Evolutionary conservation across 2,113 vertebrate species (phyloP), one percentile per base, ranked within the genome.

Genomic region (Triplophysa dalaica): DNA sequence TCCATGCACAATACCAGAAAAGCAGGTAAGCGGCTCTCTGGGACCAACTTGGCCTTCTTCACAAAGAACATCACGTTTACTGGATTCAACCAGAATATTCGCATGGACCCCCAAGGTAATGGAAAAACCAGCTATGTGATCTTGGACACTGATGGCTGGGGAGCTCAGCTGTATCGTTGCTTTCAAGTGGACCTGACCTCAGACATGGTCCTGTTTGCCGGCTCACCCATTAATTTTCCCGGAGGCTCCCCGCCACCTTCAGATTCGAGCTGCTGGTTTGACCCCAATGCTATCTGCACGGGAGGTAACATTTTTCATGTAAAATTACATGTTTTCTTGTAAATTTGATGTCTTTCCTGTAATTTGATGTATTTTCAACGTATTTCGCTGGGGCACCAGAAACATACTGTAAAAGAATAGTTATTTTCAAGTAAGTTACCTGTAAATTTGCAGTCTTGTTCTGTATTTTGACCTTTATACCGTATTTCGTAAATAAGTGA

Each of bases 181-280:
- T 94, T 95, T 69, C 26, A 89, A 6, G 87, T 98, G 82, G 92
- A 95, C 43, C 77, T 93, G 26, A 83, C 63, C 2, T 87, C 87
- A 0, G 86, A 87, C n/a, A 83, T 54, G 19, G 89, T 97, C 41
- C 21, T 83, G 11, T 85, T 93, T 26, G 81, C 94, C 0, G 93
- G 87, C 16, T 89, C 72, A 56, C 84, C 89, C 21, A 93, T 97
- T 43, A 82, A 94, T 65, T 98, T 95, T 77, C 95, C 96, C 0
- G 90, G 91, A 14, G 93, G 91, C 29, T 78, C 72, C 17, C 89
- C 93, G 10, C 94, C 93, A 0, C 66, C 90, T 0, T 75, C 86
- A 2, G 95, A 98, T 78, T 93, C 94, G 68, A 93, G 81, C 85
- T 98, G 96, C 83, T 98, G 95, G 95, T 98, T 99, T 86, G 90